Evolutionary conservation across 2,113 vertebrate species (phyloP), one percentile per base, ranked within the genome.

Genomic region (Phyllostomus discolor): DNA sequence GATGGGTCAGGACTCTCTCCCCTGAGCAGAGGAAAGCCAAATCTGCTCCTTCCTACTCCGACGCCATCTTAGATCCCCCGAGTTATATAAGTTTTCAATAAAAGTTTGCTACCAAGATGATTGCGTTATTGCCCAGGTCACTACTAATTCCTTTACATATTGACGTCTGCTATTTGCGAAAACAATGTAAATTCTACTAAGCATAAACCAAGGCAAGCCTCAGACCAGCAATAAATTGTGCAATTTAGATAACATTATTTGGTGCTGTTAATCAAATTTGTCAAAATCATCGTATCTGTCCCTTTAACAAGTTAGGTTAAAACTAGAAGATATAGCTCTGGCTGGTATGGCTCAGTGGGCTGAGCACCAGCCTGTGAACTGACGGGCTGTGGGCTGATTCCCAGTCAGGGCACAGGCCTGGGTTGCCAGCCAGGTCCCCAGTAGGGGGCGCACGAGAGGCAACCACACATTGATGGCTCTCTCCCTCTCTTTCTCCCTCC

Each of bases 201-300:
- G 66, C 94, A 93, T 93, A 94, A 97, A 94, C 76, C 95, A 97
- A 97, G 97, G 87, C 73, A 97, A 95, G 93, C 88, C 83, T 97
- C 96, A 97, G 97, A 98, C 93, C 96, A 98, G 98, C 98, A 98
- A 98, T 98, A 98, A 98, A 97, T 97, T 95, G 90, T n/a, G 97
- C 84, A 54, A 96, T 95, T 98, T 96, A 92, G 89, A 95, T 96
- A 98, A 96, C 48, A 43, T 85, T 85, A 66, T 91, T 91, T 90
- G 98, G 93, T 26, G 28, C 96, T 98, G 84, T 96, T 98, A 84
- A 82, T 98, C 96, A 97, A 91, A 92, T 92, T 98, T 98, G 96
- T 98, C 98, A 98, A 98, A 98, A 83, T 92, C 67, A 73, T 17
- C 19, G 16, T 83, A 81, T 95, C 70, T 90, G 82, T 95, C 83